These are phyloP conservation scores for Dipodomys merriami DNA, from an alignment of 2,113 vertebrate genomes.

Conservation along the genomic window DNA sequence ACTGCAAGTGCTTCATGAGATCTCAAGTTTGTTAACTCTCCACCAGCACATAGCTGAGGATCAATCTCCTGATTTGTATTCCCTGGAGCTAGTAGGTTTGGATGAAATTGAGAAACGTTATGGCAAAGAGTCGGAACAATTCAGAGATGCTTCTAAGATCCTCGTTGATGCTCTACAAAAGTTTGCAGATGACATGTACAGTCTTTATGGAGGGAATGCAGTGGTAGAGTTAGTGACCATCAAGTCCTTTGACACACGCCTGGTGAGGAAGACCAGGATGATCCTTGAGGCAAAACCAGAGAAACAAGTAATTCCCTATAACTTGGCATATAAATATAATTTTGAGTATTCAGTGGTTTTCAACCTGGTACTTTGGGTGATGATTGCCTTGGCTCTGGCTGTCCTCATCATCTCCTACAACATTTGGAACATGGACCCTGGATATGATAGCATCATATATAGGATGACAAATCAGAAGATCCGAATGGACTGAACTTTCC, in stretches of 20 bases:
- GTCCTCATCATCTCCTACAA: constrained; percentile 95
- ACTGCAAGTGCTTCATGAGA: constrained; percentile 96
- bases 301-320: constrained; percentile 89
- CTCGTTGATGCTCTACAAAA: constrained; percentile 93
- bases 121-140: constrained; percentile 94
- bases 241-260: constrained; percentile 92
- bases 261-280: constrained; percentile 94
- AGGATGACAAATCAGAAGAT: constrained; percentile 99
- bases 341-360: constrained; percentile 96
- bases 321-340: constrained; percentile 96
- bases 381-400: constrained; percentile 93
- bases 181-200: constrained; percentile 96
- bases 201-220: constrained; percentile 93
- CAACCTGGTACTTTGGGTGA: constrained; percentile 98
- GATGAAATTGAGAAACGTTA: constrained; percentile 95
- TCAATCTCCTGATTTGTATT: constrained; percentile 96
- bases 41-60: constrained; percentile 98
- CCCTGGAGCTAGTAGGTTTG: constrained; percentile 94
- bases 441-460: constrained; percentile 99
- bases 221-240: constrained; percentile 96
- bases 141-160: constrained; percentile 92
- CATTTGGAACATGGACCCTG: constrained; percentile 99
- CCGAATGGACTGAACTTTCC: constrained; percentile 92
- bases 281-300: constrained; percentile 91
- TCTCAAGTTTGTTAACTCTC: constrained; percentile 93